Evolutionary conservation across 2,888 invertebrate species (phyloP), one percentile per base, ranked within the genome.

Genomic region (Megalurothrips usitatus): DNA sequence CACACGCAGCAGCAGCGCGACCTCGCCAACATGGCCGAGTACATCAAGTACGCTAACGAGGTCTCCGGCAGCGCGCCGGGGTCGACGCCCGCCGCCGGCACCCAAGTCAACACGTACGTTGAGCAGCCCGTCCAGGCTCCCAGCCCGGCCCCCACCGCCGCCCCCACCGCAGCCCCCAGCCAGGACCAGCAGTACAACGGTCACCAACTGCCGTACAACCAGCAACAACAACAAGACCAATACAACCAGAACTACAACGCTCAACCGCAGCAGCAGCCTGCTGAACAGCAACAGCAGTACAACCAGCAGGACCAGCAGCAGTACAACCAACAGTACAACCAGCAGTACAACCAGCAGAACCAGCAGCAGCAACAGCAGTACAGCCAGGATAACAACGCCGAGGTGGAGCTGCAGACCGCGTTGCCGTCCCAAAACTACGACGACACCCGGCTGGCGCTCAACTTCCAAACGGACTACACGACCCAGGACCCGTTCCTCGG

Each of bases 171-270:
- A n/a, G 19, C 68, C 23, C 68, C 26, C 23, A 75, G 8, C 26
- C 68, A 75, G 68, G 68, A 75, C 68, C 68, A 75, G 68, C 68
- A 75, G 68, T 75, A 75, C 68, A 75, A 75, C 68, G 68, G 68
- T 0, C 68, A 75, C 68, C 68, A 75, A 26, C 68, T 75, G 68
- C 68, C 68, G 9, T 75, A 75, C 68, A 75, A 75, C 68, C 23
- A 26, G 26, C 68, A 75, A 26, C 68, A 75, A 52, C 52, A 52
- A 52, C 19, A 19, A 19, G 68, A 68, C 23, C 68, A 75, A 26
- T 26, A 75, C 68, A 75, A 26, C 10, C 68, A 75, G 2, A 26
- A 26, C 68, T 75, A 75, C 68, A 75, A 75, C 26, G 26, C 68
- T 12, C 23, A 75, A 12, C 58, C 58, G 14, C 68, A 75, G 68